Evolutionary conservation across 2,797 vertebrate genomes (phyloP), one percentile per base, ranked within the genome.

Genomic region (Phrynocephalus forsythii): DNA sequence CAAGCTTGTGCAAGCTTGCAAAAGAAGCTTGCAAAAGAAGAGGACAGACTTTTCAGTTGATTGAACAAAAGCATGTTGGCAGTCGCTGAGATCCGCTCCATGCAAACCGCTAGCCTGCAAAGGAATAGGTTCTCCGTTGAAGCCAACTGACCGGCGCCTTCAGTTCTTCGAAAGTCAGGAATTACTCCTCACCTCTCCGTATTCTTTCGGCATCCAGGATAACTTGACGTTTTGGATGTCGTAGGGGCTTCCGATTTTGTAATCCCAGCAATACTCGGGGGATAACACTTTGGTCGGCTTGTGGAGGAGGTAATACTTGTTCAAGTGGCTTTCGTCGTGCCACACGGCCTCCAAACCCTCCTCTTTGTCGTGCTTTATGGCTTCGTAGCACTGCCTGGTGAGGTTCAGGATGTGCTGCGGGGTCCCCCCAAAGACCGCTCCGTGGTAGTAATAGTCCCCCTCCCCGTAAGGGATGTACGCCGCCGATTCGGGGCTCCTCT

Each of bases 261-360:
- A 88, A 75, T 95, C 86, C 93, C 93, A 95, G 10, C 90, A 92
- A 26, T 95, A 95, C 91, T 95, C 95, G 3, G 93, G 93, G 56
- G 94, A 95, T 80, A 96, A 76, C 3, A 95, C 16, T 71, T 92
- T 95, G 72, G 89, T 77, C 2, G 91, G 93, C 68, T 93, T 92
- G 30, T 90, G 26, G 44, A 90, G 66, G 87, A 95, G 86, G 60
- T 92, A 88, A n/a, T 94, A 95, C 72, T 93, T 95, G 79, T 95
- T 96, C 66, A 96, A 77, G 78, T 96, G 90, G 33, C 71, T 86
- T 87, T 95, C 95, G n/a, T 90, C n/a, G 4, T 90, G 88, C 88
- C 85, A 90, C 6, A 91, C 48, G 56, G 88, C 92, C 24, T 88
- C 85, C 13, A 92, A 7, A 0, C 86, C 60, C 0, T 1, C n/a